Evolutionary conservation across 2,113 vertebrate species (phyloP).

Genomic region (Oncorhynchus nerka): DNA sequence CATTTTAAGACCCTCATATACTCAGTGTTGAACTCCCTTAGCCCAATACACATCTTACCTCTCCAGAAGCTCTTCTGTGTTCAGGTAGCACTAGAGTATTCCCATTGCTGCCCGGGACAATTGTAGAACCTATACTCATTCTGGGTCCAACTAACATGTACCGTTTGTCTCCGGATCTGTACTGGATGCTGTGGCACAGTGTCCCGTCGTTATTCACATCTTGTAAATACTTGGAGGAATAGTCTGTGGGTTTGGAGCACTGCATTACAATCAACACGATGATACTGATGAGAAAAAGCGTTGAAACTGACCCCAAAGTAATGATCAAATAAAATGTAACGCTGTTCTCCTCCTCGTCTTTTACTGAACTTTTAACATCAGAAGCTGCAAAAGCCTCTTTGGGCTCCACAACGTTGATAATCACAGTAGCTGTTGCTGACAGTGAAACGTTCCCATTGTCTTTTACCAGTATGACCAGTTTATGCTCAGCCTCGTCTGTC

Average conservation of each 20-base stretch:
- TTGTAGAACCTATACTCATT: conserved; percentile 67
- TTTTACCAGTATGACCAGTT: conserved; percentile 46
- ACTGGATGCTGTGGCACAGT: conserved; percentile 71
- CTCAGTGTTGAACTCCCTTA: too few relatives aligned
- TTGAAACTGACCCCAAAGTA: conserved; percentile 58
- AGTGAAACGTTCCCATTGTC: conserved; percentile 42
- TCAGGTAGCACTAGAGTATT: conserved; percentile 65
- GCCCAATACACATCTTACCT: conserved; percentile 17
- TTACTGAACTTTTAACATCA: conserved; percentile 43
- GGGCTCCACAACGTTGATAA: conserved; percentile 36
- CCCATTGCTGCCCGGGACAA: conserved; percentile 60
- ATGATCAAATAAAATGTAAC: conserved; percentile 57
- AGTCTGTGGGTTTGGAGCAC: conserved; percentile 51
- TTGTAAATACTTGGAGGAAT: conserved; percentile 56
- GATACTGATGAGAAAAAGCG: conserved; percentile 53
- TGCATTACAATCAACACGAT: conserved; percentile 50
- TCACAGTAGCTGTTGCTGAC: conserved; percentile 44
- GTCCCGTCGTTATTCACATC: conserved; percentile 57
- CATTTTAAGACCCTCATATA: too few relatives aligned
- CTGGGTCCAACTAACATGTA: conserved; percentile 70
- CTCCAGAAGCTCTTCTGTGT: conserved; percentile 42
- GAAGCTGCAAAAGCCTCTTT: conserved; percentile 46
- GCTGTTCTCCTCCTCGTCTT: conserved; percentile 34
- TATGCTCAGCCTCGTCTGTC: conserved; percentile 38
- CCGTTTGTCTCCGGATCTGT: conserved; percentile 64